A percentile compares a stretch with the other conserved stretches of the same genome.
Conservation (phyloP, 2,888 invertebrate genomes). For the Schizaphis graminum region DNA sequence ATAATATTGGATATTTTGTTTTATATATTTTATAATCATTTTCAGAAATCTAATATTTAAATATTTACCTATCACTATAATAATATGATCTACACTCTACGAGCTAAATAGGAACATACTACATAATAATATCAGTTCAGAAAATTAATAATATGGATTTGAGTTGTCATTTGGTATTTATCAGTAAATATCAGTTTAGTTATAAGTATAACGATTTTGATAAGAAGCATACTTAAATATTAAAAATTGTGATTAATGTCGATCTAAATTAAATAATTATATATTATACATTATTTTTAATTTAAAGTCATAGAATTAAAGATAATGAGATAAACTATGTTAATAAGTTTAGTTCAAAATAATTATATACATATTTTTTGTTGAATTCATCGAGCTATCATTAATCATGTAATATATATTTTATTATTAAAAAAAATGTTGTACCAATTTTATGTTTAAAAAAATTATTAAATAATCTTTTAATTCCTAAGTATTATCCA, state of each 20-base stretch:
- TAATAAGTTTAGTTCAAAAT: constrained; percentile 9
- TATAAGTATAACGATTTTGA: not conserved
- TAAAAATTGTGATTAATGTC: not conserved
- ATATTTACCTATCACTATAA: not conserved
- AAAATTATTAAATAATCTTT: not conserved
- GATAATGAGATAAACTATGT: not conserved
- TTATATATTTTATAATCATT: not conserved
- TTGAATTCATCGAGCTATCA: not conserved
- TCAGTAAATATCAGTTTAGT: not conserved
- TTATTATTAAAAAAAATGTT: not conserved
- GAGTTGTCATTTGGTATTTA: not conserved
- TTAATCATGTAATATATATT: not conserved
- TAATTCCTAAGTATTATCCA: not conserved
- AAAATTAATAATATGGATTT: not conserved
- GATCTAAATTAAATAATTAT: constrained; percentile 7
- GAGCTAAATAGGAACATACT: not conserved
- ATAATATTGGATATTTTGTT: not conserved
- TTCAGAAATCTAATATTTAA: not conserved
- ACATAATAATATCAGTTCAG: not conserved
- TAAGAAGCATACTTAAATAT: not conserved
- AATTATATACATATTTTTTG: not conserved
- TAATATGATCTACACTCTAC: not conserved
- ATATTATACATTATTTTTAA: not conserved
- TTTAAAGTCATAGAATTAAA: not conserved
- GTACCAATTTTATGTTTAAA: not conserved